These are phyloP conservation scores for Synaphobranchus kaupii DNA, from an alignment of 2,797 vertebrate species.

Conservation along the genomic window DNA sequence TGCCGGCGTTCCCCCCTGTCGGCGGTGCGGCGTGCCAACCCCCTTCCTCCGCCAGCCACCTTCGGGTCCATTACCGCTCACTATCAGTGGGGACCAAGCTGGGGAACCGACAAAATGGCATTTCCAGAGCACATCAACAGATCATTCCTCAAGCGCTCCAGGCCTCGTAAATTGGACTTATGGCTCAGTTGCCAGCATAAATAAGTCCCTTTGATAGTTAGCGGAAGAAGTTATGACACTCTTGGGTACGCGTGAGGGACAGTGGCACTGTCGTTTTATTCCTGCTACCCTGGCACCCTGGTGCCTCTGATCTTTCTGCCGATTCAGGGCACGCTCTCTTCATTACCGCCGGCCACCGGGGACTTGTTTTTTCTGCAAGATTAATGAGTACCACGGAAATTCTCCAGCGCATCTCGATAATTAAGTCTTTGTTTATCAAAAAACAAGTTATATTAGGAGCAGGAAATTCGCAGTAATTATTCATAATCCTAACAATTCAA, in stretches of 20 bases:
- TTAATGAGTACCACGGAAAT: conserved; percentile 99
- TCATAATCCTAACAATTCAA: conserved; percentile 99
- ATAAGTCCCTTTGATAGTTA: conserved; percentile 99
- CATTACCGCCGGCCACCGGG: conserved; percentile 97
- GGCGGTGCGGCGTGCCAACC: conserved; percentile 48
- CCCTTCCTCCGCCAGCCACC: conserved; percentile 62
- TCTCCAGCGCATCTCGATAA: conserved; percentile 99
- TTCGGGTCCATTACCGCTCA: conserved; percentile 67
- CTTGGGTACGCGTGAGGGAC: conserved; percentile 91
- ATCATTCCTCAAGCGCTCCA: conserved; percentile 82
- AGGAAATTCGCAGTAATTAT: conserved; percentile 99
- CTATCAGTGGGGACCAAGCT: conserved; percentile 76
- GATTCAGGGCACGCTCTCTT: conserved; percentile 99
- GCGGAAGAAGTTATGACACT: conserved; percentile 96
- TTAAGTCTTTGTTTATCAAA: conserved; percentile 99
- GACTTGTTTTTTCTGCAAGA: conserved; percentile 99
- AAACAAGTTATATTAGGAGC: conserved; percentile 99
- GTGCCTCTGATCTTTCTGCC: conserved; percentile 93
- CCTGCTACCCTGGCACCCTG: conserved; percentile 87
- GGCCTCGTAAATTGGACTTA: conserved; percentile 98
- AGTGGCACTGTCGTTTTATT: conserved; percentile 90
- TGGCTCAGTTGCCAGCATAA: conserved; percentile 97
- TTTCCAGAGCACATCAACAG: conserved; percentile 86
- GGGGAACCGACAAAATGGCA: conserved; percentile 81
- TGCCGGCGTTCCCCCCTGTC: conserved; percentile 30